Base-by-base conservation (phyloP, 2,888 invertebrate genomes). In the Drosophila tanythrix region DNA sequence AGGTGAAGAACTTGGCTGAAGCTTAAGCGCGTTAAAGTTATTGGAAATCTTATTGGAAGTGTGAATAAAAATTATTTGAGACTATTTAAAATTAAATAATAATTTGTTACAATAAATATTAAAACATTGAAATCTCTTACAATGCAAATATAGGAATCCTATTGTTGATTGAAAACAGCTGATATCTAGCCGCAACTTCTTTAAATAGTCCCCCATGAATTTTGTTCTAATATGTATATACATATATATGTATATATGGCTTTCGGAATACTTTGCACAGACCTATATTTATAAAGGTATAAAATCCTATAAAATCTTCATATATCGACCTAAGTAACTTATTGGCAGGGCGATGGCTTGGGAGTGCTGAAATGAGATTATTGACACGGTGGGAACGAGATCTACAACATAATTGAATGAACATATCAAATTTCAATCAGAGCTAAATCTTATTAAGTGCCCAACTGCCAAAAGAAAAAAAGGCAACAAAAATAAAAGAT, bases 401-500 rank as follows among this genome's bases (percentile, higher is more conserved):
- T 33, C 21, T 36, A 31, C 65, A 67, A 53, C 67, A 72, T 80
- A 85, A 85, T 85, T 89, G 83, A 89, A 89, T 84, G 85, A 79
- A 89, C 88, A 88, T 85, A 89, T 85, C 90, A 85, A 83, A 78
- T 85, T 89, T 86, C 83, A 78, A 85, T 88, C 83, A 86, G 60
- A 74, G 66, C 76, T 43, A 77, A 85, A 86, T 83, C 90, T 81
- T 83, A 88, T 89, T 88, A 89, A 76, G 64, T 81, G 83, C 74
- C 68, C 65, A 66, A 35, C 48, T 29, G 25, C 57, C 64, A 70
- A 62, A 60, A 8, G 53, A 31, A 55, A 46, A 58, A 53, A 62
- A 46, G 55, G 48, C 7, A 46, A 36, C 7, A 36, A 33, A 27
- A 50, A 48, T 11, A 57, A 33, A 38, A 48, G 40, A 38, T 27